Evolutionary conservation across 2,113 vertebrate species (phyloP).

Genomic region (Lagenorhynchus albirostris): DNA sequence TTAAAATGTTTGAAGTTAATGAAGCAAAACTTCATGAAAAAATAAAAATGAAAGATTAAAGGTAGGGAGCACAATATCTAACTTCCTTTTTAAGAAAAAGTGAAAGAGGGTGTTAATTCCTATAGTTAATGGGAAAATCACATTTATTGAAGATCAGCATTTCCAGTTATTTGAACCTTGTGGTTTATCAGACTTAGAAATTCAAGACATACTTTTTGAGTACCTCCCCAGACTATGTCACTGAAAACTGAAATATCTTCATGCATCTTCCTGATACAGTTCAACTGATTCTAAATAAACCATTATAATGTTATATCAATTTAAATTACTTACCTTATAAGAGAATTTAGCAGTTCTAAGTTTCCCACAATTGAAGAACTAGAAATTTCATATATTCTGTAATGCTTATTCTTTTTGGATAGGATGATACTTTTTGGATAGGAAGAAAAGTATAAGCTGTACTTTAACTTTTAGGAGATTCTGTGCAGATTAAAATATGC

Average conservation of each 20-base stretch:
- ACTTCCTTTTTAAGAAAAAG: neutral
- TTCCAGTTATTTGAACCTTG: neutral
- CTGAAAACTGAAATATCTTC: neutral
- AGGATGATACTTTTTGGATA: neutral
- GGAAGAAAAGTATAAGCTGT: neutral
- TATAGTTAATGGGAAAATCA: neutral
- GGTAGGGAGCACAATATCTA: neutral
- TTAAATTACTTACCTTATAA: neutral
- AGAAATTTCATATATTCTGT: neutral
- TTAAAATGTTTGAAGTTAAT: neutral
- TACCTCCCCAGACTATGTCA: neutral
- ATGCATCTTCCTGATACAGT: neutral
- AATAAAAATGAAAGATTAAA: neutral
- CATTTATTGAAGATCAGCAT: neutral
- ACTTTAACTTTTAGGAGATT: neutral
- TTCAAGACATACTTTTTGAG: neutral
- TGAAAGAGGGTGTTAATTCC: neutral
- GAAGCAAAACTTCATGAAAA: neutral
- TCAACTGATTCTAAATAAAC: neutral
- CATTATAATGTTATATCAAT: neutral
- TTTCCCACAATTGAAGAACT: neutral
- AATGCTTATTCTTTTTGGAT: neutral
- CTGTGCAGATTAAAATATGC: neutral
- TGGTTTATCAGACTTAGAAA: neutral
- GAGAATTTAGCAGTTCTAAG: neutral